phyloP scores from a whole-genome alignment of 2,113 vertebrate genomes.

The Cettia cetti region DNA sequence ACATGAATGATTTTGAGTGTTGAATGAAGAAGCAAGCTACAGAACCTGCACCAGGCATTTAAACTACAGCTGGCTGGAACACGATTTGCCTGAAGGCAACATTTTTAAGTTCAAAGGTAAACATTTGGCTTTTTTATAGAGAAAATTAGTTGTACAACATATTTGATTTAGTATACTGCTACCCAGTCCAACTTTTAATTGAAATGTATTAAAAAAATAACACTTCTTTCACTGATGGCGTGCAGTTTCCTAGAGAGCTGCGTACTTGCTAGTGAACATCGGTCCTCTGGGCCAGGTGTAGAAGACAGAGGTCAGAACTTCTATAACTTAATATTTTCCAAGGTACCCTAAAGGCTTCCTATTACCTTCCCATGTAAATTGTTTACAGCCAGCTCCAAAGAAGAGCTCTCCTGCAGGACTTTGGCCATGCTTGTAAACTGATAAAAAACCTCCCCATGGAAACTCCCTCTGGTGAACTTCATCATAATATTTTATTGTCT shows the following conservation, averaged over 20 bases:
- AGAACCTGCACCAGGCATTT: neutral
- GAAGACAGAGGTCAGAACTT: slow-evolving; percentile 53
- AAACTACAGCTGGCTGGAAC: slow-evolving; percentile 45
- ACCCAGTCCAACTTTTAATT: slow-evolving; percentile 29
- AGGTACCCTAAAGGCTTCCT: slow-evolving; percentile 44
- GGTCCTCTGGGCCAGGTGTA: slow-evolving; percentile 22
- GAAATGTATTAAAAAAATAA: slow-evolving; percentile 46
- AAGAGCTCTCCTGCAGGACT: neutral
- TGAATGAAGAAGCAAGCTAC: slow-evolving; percentile 37
- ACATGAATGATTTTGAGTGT: slow-evolving; percentile 31
- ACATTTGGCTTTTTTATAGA: slow-evolving; percentile 56
- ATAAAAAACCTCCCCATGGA: slow-evolving; percentile 36
- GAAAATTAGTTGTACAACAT: slow-evolving; percentile 46
- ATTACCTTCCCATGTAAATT: slow-evolving; percentile 14
- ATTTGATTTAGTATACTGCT: slow-evolving; percentile 37
- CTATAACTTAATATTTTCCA: slow-evolving; percentile 53
- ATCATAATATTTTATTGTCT: slow-evolving; percentile 38
- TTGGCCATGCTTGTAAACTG: neutral
- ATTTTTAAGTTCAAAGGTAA: slow-evolving; percentile 66
- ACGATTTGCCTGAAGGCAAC: slow-evolving; percentile 47
- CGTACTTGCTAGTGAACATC: slow-evolving; percentile 42
- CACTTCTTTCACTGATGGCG: slow-evolving; percentile 19
- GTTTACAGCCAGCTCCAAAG: slow-evolving; percentile 25
- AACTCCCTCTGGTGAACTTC: neutral
- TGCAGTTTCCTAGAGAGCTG: slow-evolving; percentile 27